Conservation (phyloP, 2,113 vertebrate species). For the Gadus macrocephalus region DNA sequence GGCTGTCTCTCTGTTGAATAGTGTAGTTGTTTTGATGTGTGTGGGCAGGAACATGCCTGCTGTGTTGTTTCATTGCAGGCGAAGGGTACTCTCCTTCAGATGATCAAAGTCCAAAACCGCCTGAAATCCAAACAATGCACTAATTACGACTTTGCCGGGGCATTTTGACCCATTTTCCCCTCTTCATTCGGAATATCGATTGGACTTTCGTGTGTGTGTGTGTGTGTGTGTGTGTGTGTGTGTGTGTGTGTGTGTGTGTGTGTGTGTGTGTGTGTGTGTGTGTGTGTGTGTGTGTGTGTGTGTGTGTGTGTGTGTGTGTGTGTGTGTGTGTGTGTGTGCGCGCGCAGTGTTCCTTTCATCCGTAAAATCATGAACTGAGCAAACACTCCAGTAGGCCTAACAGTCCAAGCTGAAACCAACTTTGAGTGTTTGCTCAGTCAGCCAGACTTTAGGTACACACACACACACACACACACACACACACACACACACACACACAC, state of each 20-base stretch:
- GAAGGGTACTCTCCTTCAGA: background rate
- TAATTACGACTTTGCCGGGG: slow-evolving; percentile 1
- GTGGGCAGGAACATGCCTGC: background rate
- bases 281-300: too few relatives aligned
- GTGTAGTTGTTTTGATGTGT: background rate
- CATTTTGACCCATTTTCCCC: slow-evolving; percentile 5
- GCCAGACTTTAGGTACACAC: background rate
- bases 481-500: too few relatives aligned
- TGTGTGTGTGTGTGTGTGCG: too few relatives aligned
- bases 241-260: too few relatives aligned
- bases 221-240: too few relatives aligned
- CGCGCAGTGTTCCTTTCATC: too few relatives aligned
- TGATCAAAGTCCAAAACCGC: slow-evolving; percentile 31
- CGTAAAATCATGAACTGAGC: slow-evolving; percentile 14
- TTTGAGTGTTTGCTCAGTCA: slow-evolving; percentile 33
- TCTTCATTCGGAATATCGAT: background rate
- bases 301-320: too few relatives aligned
- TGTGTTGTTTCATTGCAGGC: slow-evolving; percentile 11
- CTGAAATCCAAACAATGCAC: slow-evolving; percentile 4
- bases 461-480: too few relatives aligned
- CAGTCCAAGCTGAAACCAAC: slow-evolving; percentile 27
- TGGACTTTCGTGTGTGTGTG: too few relatives aligned
- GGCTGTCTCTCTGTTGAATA: too few relatives aligned
- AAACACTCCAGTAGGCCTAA: slow-evolving; percentile 31
- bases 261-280: too few relatives aligned